A percentile compares a stretch with the other conserved stretches of the same genome.
phyloP scores from a whole-genome alignment of 2,797 vertebrate species.

The Antrozous pallidus region DNA sequence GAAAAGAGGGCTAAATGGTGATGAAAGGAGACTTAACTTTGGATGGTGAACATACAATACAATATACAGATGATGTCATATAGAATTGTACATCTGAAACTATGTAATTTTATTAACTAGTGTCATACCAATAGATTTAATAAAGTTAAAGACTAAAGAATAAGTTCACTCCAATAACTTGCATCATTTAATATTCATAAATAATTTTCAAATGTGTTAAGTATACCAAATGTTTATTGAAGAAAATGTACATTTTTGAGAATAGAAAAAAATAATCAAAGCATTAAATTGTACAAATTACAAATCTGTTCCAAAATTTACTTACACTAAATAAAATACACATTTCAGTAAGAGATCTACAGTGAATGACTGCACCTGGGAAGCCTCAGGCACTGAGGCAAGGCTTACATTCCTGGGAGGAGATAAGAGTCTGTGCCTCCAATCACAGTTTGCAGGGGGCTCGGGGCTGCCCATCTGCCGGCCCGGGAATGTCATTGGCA shows the following conservation, averaged over 20 bases:
- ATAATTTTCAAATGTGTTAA: background rate
- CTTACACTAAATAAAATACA: slow-evolving; percentile 73
- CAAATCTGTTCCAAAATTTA: slow-evolving; percentile 70
- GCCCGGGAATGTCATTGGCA: slow-evolving; percentile 15
- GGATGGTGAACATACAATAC: background rate
- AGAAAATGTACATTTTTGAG: background rate
- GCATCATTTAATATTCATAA: background rate
- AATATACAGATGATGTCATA: background rate
- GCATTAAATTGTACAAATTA: slow-evolving; percentile 73
- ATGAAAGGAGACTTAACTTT: background rate
- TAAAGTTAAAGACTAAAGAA: background rate
- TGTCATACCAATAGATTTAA: background rate
- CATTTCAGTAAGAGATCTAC: slow-evolving; percentile 49
- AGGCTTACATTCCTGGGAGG: slow-evolving; percentile 36
- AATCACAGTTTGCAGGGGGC: slow-evolving; percentile 62
- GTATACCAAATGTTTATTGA: background rate
- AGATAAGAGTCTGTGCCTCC: slow-evolving; percentile 51
- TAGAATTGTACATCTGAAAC: background rate
- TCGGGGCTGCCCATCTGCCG: slow-evolving; percentile 36
- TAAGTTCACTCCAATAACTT: background rate
- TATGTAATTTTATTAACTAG: background rate
- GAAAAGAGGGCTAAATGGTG: background rate
- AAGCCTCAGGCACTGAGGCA: background rate
- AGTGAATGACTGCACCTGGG: too few relatives aligned
- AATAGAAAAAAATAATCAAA: slow-evolving; percentile 74